Evolutionary conservation across 2,888 invertebrate genomes (phyloP).

Genomic region (Pollenia amentaria): DNA sequence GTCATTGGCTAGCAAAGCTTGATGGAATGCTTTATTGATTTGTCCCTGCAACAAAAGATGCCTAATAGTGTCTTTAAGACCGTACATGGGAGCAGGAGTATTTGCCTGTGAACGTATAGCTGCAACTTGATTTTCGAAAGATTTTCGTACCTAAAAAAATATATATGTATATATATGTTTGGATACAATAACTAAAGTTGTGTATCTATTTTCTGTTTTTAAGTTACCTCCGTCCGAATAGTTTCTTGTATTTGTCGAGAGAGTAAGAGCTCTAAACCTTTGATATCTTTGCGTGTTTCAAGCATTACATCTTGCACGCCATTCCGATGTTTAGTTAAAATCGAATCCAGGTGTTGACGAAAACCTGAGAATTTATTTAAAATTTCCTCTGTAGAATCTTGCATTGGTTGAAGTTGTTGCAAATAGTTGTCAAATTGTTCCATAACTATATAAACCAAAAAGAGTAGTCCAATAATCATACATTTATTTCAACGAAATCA

Average conservation of each 20-base stretch:
- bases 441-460: conserved; percentile 83
- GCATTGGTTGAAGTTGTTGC: conserved; percentile 84
- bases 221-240: conserved; percentile 81
- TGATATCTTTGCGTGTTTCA: conserved; percentile 83
- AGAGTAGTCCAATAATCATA: neutral
- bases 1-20: conserved; percentile 95
- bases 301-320: conserved; percentile 81
- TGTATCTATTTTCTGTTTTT: neutral
- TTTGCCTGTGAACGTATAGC: conserved; percentile 89
- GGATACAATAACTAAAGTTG: neutral
- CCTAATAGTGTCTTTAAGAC: conserved; percentile 89
- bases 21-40: conserved; percentile 94
- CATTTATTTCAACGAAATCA: neutral
- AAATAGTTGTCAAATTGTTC: conserved; percentile 85
- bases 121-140: conserved; percentile 87
- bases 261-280: conserved; percentile 81
- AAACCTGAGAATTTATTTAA: conserved; percentile 81
- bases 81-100: conserved; percentile 89
- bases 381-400: conserved; percentile 82
- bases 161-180: neutral
- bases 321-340: conserved; percentile 80
- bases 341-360: conserved; percentile 81
- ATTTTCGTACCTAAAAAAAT: conserved; percentile 81
- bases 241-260: conserved; percentile 83
- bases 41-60: conserved; percentile 89